Evolutionary conservation across 2,113 vertebrate genomes (phyloP).

Genomic region (Triplophysa tibetana): DNA sequence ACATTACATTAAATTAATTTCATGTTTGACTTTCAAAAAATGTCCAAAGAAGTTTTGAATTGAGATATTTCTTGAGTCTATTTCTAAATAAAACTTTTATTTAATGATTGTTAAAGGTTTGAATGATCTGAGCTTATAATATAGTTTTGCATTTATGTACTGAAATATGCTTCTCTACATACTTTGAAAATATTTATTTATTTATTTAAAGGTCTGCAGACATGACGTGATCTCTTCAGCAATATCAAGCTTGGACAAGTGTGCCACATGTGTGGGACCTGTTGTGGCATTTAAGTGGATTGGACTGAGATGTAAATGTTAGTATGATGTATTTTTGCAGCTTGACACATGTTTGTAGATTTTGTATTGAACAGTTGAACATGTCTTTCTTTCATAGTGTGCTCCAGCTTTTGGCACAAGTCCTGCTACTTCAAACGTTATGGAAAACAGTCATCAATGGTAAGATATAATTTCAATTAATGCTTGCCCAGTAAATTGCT

Average conservation of each 20-base stretch:
- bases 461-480: not conserved
- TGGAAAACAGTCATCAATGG: not conserved
- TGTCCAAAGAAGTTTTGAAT: no score
- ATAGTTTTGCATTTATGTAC: not conserved
- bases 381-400: conserved; percentile 25
- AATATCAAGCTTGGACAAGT: conserved; percentile 30
- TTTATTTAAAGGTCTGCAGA: conserved; percentile 1
- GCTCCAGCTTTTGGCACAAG: conserved; percentile 40
- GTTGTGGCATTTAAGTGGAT: conserved; percentile 25
- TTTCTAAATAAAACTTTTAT: no score
- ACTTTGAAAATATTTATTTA: not conserved
- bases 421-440: conserved; percentile 28
- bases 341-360: not conserved
- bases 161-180: not conserved
- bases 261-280: conserved; percentile 35
- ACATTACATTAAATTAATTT: no score
- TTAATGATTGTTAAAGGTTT: no score
- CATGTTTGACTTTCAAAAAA: no score
- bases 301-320: conserved; percentile 41
- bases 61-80: no score
- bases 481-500: not conserved
- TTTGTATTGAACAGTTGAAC: no score
- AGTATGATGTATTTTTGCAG: conserved; percentile 13
- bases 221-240: not conserved
- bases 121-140: not conserved